These are phyloP conservation scores for Cactoblastis cactorum DNA, from an alignment of 2,888 invertebrate genomes.

Conservation along the genomic window DNA sequence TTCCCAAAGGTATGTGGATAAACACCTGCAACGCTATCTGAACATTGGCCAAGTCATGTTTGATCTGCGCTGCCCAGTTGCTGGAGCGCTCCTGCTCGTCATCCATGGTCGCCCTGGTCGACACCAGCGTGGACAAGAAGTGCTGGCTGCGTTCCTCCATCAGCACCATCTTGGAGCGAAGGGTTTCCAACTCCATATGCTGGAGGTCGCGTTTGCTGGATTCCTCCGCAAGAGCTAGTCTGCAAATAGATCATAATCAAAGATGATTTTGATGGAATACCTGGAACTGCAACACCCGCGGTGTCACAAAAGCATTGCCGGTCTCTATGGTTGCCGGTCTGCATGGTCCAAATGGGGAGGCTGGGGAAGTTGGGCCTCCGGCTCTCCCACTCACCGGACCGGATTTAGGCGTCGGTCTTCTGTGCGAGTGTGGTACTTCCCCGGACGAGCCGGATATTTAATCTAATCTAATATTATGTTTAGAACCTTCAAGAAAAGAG, in stretches of 20 bases:
- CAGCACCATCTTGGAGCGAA: constrained; percentile 62
- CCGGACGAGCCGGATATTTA: no score
- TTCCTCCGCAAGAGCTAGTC: constrained; percentile 57
- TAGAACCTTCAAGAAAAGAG: no score
- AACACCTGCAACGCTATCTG: constrained; percentile 67
- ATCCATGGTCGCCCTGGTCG: constrained; percentile 67
- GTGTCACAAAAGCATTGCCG: no score
- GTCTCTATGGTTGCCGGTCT: no score
- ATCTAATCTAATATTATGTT: no score
- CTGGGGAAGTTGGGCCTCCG: no score
- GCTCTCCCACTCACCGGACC: no score
- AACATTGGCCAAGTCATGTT: constrained; percentile 72
- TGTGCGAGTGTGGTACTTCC: no score
- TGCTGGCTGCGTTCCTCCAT: constrained; percentile 67
- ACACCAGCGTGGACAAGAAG: constrained; percentile 62
- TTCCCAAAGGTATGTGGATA: background rate
- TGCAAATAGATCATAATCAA: constrained; percentile 25
- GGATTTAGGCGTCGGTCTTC: no score
- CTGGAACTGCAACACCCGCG: no score
- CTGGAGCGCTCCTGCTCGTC: constrained; percentile 71
- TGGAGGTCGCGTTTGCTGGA: constrained; percentile 56
- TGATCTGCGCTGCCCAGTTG: constrained; percentile 74
- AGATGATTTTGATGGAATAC: no score
- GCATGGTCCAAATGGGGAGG: no score
- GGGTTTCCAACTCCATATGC: constrained; percentile 56